These are phyloP conservation scores for Strongylocentrotus purpuratus DNA, from an alignment of 35 echinoderm and acorn worm species.

Conservation along the genomic window DNA sequence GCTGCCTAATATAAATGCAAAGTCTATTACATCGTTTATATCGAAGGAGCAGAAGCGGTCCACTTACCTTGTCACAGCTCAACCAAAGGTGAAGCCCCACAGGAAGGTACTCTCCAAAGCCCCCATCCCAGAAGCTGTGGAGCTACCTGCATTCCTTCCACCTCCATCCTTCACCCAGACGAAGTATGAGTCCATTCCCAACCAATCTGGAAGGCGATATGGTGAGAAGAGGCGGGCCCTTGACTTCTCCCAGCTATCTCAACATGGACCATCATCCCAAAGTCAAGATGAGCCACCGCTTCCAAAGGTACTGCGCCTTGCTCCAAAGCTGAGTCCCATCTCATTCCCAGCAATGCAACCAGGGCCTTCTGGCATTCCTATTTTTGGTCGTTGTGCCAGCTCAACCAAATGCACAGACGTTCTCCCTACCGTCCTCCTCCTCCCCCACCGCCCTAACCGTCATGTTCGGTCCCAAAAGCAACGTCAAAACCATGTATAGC, in stretches of 20 bases:
- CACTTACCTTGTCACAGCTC: not conserved
- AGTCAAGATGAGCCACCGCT: conserved; percentile 20
- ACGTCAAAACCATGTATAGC: conserved; percentile 65
- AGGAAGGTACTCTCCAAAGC: not conserved
- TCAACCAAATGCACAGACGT: conserved; percentile 14
- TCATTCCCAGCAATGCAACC: not conserved
- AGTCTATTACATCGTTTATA: not conserved
- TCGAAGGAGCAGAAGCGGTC: not conserved
- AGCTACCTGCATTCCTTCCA: conserved; percentile 34
- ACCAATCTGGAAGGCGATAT: conserved; percentile 13
- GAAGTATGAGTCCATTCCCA: conserved; percentile 7
- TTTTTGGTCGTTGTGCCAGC: conserved; percentile 49
- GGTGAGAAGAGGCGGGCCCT: not conserved
- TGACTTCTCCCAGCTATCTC: conserved; percentile 10
- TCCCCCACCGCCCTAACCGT: conserved; percentile 47
- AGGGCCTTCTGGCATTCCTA: not conserved
- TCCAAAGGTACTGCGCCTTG: conserved; percentile 20
- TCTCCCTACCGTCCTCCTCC: conserved; percentile 33
- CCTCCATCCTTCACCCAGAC: conserved; percentile 29
- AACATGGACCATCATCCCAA: not conserved
- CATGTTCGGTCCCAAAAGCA: conserved; percentile 37
- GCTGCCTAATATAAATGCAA: conserved; percentile 30
- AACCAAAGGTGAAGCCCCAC: not conserved
- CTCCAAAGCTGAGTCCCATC: not conserved
- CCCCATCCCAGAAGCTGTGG: conserved; percentile 13